These are phyloP conservation scores for Ganaspis brasiliensis DNA, from an alignment of 2,888 invertebrate species.

Conservation along the genomic window DNA sequence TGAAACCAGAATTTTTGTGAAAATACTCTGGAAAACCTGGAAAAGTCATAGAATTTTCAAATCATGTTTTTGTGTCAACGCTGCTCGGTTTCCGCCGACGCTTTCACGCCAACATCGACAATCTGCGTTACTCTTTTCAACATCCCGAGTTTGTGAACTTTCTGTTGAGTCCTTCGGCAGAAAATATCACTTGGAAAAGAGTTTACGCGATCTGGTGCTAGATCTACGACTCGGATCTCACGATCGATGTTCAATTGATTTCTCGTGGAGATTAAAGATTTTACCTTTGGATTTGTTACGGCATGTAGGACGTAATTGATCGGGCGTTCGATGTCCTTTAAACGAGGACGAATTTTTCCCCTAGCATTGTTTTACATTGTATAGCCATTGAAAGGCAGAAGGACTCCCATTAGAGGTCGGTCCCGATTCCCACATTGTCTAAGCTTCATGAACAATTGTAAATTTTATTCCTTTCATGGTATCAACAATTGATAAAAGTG, in stretches of 20 bases:
- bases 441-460: background rate
- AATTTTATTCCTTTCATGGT: background rate
- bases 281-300: conserved; percentile 16
- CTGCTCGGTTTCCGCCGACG: too few relatives aligned
- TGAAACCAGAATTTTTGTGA: too few relatives aligned
- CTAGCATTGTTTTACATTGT: conserved; percentile 23
- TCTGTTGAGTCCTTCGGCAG: too few relatives aligned
- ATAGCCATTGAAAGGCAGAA: conserved; percentile 21
- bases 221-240: background rate
- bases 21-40: too few relatives aligned
- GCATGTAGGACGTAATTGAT: conserved; percentile 30
- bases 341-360: conserved; percentile 12
- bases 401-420: conserved; percentile 1
- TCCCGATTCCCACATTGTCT: background rate
- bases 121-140: too few relatives aligned
- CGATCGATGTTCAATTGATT: conserved; percentile 28
- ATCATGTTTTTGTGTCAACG: too few relatives aligned
- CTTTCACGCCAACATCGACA: too few relatives aligned
- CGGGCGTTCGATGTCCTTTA: conserved; percentile 16
- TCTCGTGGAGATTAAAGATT: conserved; percentile 13
- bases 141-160: too few relatives aligned
- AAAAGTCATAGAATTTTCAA: too few relatives aligned
- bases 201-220: conserved; percentile 27
- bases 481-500: background rate
- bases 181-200: background rate